Evolutionary conservation across 2,797 vertebrate genomes (phyloP), one percentile per base, ranked within the genome.

Genomic region (Hafferia zeledoni): DNA sequence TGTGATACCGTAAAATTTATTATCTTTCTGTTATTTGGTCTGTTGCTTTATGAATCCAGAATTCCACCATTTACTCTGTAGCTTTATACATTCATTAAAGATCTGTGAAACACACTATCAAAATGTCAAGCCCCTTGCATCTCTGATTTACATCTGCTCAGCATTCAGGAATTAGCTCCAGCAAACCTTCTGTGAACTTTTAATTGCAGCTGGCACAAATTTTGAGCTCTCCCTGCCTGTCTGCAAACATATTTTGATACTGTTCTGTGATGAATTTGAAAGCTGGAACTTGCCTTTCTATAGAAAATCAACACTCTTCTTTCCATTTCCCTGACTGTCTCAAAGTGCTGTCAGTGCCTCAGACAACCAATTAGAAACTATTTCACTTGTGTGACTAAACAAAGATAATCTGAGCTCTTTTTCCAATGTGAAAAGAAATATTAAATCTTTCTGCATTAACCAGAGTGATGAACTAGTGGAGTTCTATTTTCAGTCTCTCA

Each of bases 111-210:
- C 17, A 43, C 0, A 1, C 37, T 65, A 67, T 60, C 56, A 78
- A 94, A 96, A 96, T 93, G 78, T 89, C 81, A 95, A 83, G 60
- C 25, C 61, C 81, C 60, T 91, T 68, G 60, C 2, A 3, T 35
- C 39, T 92, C 64, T 88, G 86, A 95, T 90, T 94, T 63, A 82
- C 0, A 1, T 81, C 89, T 93, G 49, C 67, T 92, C 86, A 76
- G 27, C 27, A 90, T 67, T 95, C 93, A 84, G 47, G 31, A 84
- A 79, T 63, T 76, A 63, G 63, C 31, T 76, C 52, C 52, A 86
- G 44, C 33, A 95, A 93, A 47, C n/a, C 59, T 79, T 57, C 67
- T 70, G 55, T 39, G 47, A 82, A 87, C 83, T 92, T 95, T 89
- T 88, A 90, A 93, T 95, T 95, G 80, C 52, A 80, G 41, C 47